Evolutionary conservation across 1,140 invertebrate species (phyloP), one percentile per base, ranked within the genome.

Genomic region (Drosophila ironensis): DNA sequence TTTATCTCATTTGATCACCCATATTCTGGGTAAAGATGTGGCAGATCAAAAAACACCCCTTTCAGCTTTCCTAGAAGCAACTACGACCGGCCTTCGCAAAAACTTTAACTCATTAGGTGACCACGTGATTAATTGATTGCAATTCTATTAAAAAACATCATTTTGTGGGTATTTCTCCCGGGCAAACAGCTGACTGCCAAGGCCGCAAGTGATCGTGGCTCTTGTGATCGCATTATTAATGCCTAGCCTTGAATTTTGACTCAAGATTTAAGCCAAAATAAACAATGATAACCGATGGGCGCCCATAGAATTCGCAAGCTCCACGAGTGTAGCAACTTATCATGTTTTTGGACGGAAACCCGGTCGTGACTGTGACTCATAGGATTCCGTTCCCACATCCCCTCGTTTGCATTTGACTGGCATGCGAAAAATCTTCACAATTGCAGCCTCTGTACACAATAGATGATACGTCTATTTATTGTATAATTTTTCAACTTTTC

Each of bases 381-480:
- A 33, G 51, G 52, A 28, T 76, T 75, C 72, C 51, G 35, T 76
- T 75, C 72, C 51, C 72, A 75, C 59, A 74, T 61, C 66, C 59
- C 69, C 51, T 51, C 48, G 41, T 75, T 75, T 52, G 44, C 61
- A 70, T 48, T 69, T 56, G 60, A 76, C 16, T 71, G 73, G 67
- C 73, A 71, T 76, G 73, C 51, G 73, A 76, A 76, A n/a, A 59
- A 51, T 37, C 28, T 35, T 22, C 47, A 66, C 72, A 72, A 71
- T 76, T 77, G 73, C 72, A 66, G 24, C 20, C 5, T 27, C 54
- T 41, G 33, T 57, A 27, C 19, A 25, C 57, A 56, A 56, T 53
- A 16, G 56, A 50, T 63, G 42, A 24, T 63, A 47, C 59, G 47
- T 25, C 28, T 61, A 28, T 45, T 12, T 44, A 72, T 56, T 30